Evolutionary conservation across 2,113 vertebrate species (phyloP), one percentile per base, ranked within the genome.

Genomic region (Leucopsar rothschildi): DNA sequence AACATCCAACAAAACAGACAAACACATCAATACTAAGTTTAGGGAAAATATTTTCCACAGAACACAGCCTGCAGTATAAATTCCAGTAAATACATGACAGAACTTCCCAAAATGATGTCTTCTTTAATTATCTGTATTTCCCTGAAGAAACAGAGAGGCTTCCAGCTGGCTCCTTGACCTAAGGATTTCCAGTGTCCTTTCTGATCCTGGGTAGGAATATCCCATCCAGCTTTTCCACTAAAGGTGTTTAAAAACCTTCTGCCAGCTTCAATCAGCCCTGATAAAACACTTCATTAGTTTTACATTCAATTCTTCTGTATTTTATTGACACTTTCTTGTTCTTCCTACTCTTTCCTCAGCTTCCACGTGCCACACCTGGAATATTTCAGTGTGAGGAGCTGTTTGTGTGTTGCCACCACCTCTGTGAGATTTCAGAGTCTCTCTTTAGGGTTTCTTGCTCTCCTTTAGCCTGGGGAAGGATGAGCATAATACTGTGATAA

Each of bases 41-140:
- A 63, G 86, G 76, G 40, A 59, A 52, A 66, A 49, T 47, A 55
- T 28, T 90, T 96, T 93, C 92, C 86, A 1, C 11, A 15, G 37
- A 71, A 6, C 63, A 1, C 92, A 92, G 80, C 72, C 91, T 90
- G 47, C 76, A 50, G 55, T 50, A 7, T 23, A 8, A 70, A 65
- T 95, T 94, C 94, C 86, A 63, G 92, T 93, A 88, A 97, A 77
- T n/a, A 42, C 35, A 27, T 1, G n/a, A 56, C 82, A 87, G 52
- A 81, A 50, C 50, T 83, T 83, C 94, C 92, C 28, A 6, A 75
- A 94, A 81, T 29, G 25, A 49, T 17, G 0, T 56, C 21, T 66
- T 76, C 93, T 85, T 55, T 39, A 90, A 86, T 94, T 76, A 66
- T 88, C 75, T 86, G 8, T 15, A 3, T 81, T 94, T 94, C 88